A percentile compares a stretch with the other conserved stretches of the same genome.
Conservation (phyloP, 2,113 vertebrate genomes). For the Tychaedon coryphoeus region DNA sequence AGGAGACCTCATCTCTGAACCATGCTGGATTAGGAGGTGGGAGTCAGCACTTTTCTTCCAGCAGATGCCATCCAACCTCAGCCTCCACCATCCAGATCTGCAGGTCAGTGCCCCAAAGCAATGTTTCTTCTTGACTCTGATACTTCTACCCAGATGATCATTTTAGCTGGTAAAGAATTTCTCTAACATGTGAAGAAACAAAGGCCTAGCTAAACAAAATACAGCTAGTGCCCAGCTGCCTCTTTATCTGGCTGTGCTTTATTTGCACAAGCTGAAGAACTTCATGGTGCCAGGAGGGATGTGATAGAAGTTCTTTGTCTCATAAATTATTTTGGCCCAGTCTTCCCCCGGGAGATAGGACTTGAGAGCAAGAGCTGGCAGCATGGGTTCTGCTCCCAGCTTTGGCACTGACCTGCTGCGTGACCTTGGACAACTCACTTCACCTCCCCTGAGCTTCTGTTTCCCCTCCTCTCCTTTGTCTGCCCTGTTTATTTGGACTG, state of each 20-base stretch:
- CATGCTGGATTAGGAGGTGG: neutral
- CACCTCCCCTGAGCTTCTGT: conserved; percentile 63
- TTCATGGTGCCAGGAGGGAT: conserved; percentile 2
- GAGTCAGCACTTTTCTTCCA: neutral
- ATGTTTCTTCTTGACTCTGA: neutral
- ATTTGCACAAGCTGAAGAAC: conserved; percentile 45
- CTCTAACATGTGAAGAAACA: conserved; percentile 10
- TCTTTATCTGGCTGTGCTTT: conserved; percentile 38
- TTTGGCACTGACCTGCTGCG: conserved; percentile 51
- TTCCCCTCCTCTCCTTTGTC: conserved; percentile 57
- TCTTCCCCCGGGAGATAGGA: neutral
- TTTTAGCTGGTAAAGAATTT: neutral
- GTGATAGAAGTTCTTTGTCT: conserved; percentile 45
- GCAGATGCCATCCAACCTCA: neutral
- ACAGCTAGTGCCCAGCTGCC: neutral
- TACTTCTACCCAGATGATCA: neutral
- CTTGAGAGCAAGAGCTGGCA: conserved; percentile 38
- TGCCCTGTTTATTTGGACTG: conserved; percentile 65
- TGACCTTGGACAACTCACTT: conserved; percentile 60
- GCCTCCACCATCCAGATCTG: neutral
- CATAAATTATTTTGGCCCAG: conserved; percentile 37
- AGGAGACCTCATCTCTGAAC: neutral
- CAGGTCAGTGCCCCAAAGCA: neutral
- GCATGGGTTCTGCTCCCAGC: conserved; percentile 41
- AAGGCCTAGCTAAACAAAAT: conserved; percentile 19